These are phyloP conservation scores for Hormaphis cornu DNA, from an alignment of 1,140 invertebrate species.

Conservation along the genomic window DNA sequence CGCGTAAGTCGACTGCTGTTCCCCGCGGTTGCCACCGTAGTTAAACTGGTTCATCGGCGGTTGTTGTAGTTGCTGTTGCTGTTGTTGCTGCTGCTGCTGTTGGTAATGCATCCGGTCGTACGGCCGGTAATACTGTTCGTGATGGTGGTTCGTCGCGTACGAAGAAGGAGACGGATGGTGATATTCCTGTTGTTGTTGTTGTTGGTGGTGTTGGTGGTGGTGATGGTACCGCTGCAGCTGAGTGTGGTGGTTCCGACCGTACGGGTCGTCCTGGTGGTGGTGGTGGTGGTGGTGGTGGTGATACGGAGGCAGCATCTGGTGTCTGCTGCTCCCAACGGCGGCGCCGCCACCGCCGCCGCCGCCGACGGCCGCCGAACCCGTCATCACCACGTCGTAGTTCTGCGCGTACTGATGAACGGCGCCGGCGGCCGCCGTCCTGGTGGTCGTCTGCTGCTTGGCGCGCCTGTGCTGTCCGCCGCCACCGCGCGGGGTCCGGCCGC, in stretches of 20 bases:
- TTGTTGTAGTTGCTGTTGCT: slow-evolving; percentile 33
- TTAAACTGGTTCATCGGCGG: slow-evolving; percentile 23
- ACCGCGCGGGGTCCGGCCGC: slow-evolving; percentile 17
- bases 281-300: neutral
- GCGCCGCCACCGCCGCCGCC: neutral
- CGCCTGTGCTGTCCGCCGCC: neutral
- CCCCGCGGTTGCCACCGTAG: slow-evolving; percentile 5
- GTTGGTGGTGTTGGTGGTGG: slow-evolving; percentile 18
- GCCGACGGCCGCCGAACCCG: neutral
- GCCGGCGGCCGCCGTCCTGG: neutral
- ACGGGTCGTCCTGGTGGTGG: slow-evolving; percentile 10
- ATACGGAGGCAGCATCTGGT: neutral
- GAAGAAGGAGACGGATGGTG: neutral
- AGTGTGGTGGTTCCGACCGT: slow-evolving; percentile 4
- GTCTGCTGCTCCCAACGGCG: neutral
- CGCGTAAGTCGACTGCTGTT: slow-evolving; percentile 6
- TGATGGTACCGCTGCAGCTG: slow-evolving; percentile 16
- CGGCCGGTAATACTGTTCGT: slow-evolving; percentile 33
- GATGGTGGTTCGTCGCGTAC: slow-evolving; percentile 30
- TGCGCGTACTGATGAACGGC: neutral
- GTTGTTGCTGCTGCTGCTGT: slow-evolving; percentile 30
- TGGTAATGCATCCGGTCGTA: slow-evolving; percentile 35
- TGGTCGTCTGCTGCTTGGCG: neutral
- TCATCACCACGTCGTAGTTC: slow-evolving; percentile 10
- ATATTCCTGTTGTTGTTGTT: slow-evolving; percentile 20